Evolutionary conservation across 2,888 invertebrate genomes (phyloP).

Genomic region (Volucella inanis): DNA sequence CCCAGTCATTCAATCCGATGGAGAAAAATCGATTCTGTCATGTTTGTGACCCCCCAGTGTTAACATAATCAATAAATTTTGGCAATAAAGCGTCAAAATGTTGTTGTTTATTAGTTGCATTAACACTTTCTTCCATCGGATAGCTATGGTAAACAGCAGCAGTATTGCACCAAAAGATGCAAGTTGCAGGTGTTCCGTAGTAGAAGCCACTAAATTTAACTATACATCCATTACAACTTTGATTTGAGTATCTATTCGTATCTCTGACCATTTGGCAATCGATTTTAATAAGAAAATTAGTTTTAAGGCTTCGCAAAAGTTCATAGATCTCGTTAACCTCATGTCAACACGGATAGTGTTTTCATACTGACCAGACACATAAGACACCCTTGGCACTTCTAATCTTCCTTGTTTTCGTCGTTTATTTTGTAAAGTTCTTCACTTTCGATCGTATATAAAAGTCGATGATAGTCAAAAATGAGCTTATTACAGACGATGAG

Average conservation of each 20-base stretch:
- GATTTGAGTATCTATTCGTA: slow-evolving; percentile 44
- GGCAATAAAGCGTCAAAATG: slow-evolving; percentile 68
- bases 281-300: slow-evolving; percentile 64
- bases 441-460: slow-evolving; percentile 54
- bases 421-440: slow-evolving; percentile 47
- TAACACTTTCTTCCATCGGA: slow-evolving; percentile 65
- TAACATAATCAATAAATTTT: slow-evolving; percentile 38
- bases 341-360: slow-evolving; percentile 32
- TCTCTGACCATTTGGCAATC: slow-evolving; percentile 39
- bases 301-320: slow-evolving; percentile 25
- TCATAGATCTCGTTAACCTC: slow-evolving; percentile 56
- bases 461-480: slow-evolving; percentile 10
- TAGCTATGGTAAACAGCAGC: not conserved
- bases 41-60: slow-evolving; percentile 9
- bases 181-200: slow-evolving; percentile 11
- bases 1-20: slow-evolving; percentile 11
- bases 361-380: slow-evolving; percentile 42
- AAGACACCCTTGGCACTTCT: slow-evolving; percentile 61
- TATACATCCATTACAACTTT: slow-evolving; percentile 62
- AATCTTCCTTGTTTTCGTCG: not conserved
- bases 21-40: not conserved
- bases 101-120: slow-evolving; percentile 67
- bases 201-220: slow-evolving; percentile 65
- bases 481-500: slow-evolving; percentile 21
- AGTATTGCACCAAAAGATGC: not conserved